Conservation (phyloP, 37 sponge, comb jelly and placozoan species). For the Chondrosia reniformis region DNA sequence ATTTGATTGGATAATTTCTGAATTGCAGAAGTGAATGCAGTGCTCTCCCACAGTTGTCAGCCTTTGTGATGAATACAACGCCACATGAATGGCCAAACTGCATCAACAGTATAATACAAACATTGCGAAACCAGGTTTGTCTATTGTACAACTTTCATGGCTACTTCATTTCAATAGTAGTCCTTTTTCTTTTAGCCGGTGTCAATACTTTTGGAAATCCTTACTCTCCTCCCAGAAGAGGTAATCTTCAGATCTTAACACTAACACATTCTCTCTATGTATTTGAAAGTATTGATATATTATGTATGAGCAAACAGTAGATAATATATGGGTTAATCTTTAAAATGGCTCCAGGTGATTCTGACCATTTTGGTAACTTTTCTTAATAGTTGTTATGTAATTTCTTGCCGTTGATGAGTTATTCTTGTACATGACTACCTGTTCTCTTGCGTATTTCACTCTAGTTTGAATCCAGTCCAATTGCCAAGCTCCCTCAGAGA, state of each 20-base stretch:
- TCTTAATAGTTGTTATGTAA: too few relatives aligned
- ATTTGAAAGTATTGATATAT: too few relatives aligned
- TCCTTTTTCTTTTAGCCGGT: neutral
- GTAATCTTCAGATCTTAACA: conserved; percentile 5
- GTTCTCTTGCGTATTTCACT: neutral
- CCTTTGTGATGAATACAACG: conserved; percentile 46
- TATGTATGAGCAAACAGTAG: too few relatives aligned
- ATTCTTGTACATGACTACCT: neutral
- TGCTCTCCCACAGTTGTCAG: conserved; percentile 22
- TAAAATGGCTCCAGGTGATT: too few relatives aligned
- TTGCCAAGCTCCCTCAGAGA: neutral
- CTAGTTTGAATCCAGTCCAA: conserved; percentile 15
- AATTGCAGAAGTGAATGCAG: neutral
- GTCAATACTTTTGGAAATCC: conserved; percentile 38
- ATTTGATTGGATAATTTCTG: too few relatives aligned
- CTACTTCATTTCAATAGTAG: neutral
- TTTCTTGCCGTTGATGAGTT: too few relatives aligned
- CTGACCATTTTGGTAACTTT: too few relatives aligned
- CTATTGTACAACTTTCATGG: neutral
- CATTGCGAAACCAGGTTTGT: neutral
- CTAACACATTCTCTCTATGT: neutral
- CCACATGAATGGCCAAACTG: conserved; percentile 71
- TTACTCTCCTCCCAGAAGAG: conserved; percentile 77
- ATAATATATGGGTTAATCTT: too few relatives aligned
- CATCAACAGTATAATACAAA: conserved; percentile 50